Evolutionary conservation across 2,113 vertebrate species (phyloP).

Genomic region (Neolamprologus hecqui): DNA sequence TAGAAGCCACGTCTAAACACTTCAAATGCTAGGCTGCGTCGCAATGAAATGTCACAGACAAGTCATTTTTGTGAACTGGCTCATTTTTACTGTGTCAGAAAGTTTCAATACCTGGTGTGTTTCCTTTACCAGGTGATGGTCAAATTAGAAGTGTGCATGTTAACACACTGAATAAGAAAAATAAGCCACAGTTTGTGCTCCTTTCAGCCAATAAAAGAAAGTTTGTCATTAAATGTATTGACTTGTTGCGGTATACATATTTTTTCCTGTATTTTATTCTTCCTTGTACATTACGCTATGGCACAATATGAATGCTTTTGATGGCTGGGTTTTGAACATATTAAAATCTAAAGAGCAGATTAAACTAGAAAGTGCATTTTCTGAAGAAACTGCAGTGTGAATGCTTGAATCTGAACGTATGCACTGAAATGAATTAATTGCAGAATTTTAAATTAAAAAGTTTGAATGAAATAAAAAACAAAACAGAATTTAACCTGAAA

Average conservation of each 20-base stretch:
- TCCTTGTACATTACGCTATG: conserved; percentile 68
- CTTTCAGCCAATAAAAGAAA: conserved; percentile 38
- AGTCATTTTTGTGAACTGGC: not conserved
- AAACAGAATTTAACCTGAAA: too few relatives aligned
- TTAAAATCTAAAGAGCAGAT: conserved; percentile 48
- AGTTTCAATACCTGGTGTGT: not conserved
- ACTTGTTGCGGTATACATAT: conserved; percentile 57
- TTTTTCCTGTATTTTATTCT: conserved; percentile 66
- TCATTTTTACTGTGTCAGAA: not conserved
- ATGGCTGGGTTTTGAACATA: conserved; percentile 59
- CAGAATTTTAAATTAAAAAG: too few relatives aligned
- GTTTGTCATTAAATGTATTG: conserved; percentile 58
- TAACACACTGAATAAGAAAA: conserved; percentile 47
- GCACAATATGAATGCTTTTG: conserved; percentile 47
- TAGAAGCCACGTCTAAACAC: not conserved
- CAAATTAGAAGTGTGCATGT: conserved; percentile 29
- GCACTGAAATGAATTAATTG: too few relatives aligned
- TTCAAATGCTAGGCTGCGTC: not conserved
- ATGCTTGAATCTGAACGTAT: too few relatives aligned
- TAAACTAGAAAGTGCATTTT: too few relatives aligned
- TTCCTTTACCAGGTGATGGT: not conserved
- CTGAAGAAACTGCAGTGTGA: too few relatives aligned
- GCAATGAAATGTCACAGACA: not conserved
- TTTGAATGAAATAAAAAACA: too few relatives aligned
- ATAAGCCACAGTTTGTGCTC: conserved; percentile 28